Evolutionary conservation across 1,140 invertebrate genomes (phyloP).

Genomic region (Drosophila bocqueti): DNA sequence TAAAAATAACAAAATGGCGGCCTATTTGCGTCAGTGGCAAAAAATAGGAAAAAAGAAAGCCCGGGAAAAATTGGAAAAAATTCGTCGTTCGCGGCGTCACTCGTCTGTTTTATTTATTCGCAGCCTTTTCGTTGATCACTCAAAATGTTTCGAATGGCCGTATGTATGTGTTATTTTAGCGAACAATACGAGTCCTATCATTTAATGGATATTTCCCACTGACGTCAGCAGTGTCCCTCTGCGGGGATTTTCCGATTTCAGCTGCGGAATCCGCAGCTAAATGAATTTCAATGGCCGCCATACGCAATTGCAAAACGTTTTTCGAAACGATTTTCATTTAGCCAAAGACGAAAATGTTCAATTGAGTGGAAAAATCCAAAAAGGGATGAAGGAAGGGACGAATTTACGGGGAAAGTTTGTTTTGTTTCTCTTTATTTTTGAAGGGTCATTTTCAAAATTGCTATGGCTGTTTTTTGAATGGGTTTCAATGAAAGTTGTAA

Average conservation of each 20-base stretch:
- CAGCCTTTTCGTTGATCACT: constrained; percentile 31
- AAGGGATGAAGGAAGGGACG: background rate
- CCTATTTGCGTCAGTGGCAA: constrained; percentile 51
- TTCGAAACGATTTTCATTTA: constrained; percentile 41
- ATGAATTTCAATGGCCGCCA: constrained; percentile 37
- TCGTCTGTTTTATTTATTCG: constrained; percentile 32
- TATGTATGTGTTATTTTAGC: constrained; percentile 32
- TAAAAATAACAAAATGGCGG: constrained; percentile 49
- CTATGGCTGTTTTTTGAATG: constrained; percentile 20
- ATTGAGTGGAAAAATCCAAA: constrained; percentile 36
- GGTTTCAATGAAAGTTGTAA: constrained; percentile 10
- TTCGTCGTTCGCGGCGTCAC: constrained; percentile 1
- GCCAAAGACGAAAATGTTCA: constrained; percentile 28
- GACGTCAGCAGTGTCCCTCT: constrained; percentile 33
- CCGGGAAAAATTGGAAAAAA: background rate
- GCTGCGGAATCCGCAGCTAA: constrained; percentile 20
- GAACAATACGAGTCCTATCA: constrained; percentile 1
- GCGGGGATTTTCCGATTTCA: constrained; percentile 21
- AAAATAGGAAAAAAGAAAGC: background rate
- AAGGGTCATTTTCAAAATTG: constrained; percentile 16
- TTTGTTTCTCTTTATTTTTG: constrained; percentile 1
- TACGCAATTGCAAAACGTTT: constrained; percentile 27
- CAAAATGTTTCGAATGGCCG: constrained; percentile 38
- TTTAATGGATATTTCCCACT: constrained; percentile 13
- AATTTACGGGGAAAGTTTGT: constrained; percentile 22